A percentile compares a stretch with the other conserved stretches of the same genome.
Conservation (phyloP, 2,113 vertebrate genomes). For the Sigmodon hispidus region DNA sequence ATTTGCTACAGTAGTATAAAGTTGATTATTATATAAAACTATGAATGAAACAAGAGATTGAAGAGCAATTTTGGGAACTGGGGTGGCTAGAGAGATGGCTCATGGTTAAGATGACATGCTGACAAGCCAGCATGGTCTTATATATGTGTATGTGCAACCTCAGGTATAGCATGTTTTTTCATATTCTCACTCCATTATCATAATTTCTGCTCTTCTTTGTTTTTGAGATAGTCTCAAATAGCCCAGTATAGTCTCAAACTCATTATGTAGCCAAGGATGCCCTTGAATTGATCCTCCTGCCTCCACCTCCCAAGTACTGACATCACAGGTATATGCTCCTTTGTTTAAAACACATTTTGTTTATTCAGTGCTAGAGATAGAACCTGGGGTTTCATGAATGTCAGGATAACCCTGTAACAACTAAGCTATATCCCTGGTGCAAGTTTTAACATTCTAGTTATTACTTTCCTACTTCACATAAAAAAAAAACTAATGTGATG, state of each 20-base stretch:
- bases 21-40: neutral
- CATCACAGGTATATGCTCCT: neutral
- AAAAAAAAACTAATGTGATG: conserved; percentile 35
- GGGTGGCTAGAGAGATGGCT: neutral
- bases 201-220: neutral
- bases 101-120: too few species aligned
- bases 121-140: neutral
- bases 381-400: neutral
- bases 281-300: neutral
- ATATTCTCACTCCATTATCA: neutral
- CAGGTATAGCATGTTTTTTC: neutral
- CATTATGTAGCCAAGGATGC: neutral
- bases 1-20: neutral
- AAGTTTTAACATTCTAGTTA: conserved; percentile 11
- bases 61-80: neutral
- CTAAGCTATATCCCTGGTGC: neutral
- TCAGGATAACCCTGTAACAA: neutral
- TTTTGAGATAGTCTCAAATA: neutral
- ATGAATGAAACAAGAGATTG: neutral
- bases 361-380: neutral
- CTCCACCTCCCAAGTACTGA: neutral
- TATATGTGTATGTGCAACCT: neutral
- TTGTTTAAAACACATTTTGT: neutral
- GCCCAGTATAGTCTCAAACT: neutral
- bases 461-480: conserved; percentile 28